Base-by-base conservation (phyloP, 2,113 vertebrate species). In the Microcebus ravelobensis region DNA sequence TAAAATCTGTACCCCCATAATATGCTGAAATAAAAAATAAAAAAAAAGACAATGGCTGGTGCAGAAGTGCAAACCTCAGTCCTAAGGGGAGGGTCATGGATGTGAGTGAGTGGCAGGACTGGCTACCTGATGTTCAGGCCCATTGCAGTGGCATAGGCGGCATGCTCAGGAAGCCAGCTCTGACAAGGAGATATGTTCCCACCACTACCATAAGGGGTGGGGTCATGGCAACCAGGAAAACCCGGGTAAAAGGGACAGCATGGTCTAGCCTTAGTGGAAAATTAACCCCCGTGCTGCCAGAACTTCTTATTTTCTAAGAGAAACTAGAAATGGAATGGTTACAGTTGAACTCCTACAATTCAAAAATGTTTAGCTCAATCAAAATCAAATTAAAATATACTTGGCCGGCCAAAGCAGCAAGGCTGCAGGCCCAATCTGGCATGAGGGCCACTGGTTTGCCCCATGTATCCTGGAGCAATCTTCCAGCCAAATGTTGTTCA, bases 81-180 rank as follows among this genome's bases (percentile, higher is more conserved):
- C 36, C 11, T 8, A 4, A 31, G 13, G 6, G 61, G 31, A 88
- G 52, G 29, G 45, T 87, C n/a, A 57, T 0, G 5, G 55, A 67
- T 27, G 12, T 39, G 39, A 77, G 18, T 14, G 50, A 77, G 18
- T 14, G 2, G 8, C 12, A 48, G 20, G 14, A n/a, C 17, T 8
- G 18, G 29, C 42, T 65, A 50, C 39, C 39, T 55, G 20, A 31
- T 39, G 25, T 45, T 79, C 20, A 34, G 18, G 50, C 39, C 52
- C 55, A 29, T 23, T 2, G 29, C n/a, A 67, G 34, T 5, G 4
- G 8, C 12, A 15, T 29, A 67, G 36, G 20, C n/a, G 0, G 0
- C 9, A 39, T 11, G 4, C 63, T 59, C 27, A 63, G 21, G 31
- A 71, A 73, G 13, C 14, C 18, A 25, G 15, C 21, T 6, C 21